Evolutionary conservation across 2,113 vertebrate species (phyloP), one percentile per base, ranked within the genome.

Genomic region (Cheirogaleus medius): DNA sequence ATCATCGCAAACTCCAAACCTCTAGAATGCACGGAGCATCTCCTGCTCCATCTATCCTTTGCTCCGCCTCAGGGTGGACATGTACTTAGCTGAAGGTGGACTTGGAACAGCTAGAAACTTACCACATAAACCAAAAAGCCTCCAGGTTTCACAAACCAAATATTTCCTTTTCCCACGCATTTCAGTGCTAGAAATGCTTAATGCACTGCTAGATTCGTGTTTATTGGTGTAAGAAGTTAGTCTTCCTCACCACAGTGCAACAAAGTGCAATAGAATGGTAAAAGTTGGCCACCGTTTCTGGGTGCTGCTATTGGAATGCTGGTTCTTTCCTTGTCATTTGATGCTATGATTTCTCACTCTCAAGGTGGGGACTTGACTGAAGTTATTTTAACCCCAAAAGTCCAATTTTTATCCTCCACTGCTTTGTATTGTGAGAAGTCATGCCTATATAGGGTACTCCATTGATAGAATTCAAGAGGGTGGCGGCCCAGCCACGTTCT

Each of bases 141-240:
- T 90, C 44, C 71, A 92, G 37, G 58, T 84, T 47, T 44, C 71
- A 56, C 32, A 97, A 94, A 91, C 44, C 71, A 87, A 58, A 63
- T 60, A 87, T 91, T 95, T 95, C 93, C 63, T 93, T 97, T 90
- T 71, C 87, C 64, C 58, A 64, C 66, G 85, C 87, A 81, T 64
- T 84, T 86, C 60, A 47, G 17, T 69, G 85, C 78, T 88, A 34
- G 77, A 94, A 96, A 87, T 86, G 85, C 23, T 85, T 86, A 56
- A 27, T n/a, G 85, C 78, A 87, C 74, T 77, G 64, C 49, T 64
- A 82, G 71, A 37, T 74, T 92, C 76, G 32, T 66, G 54, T 78
- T 73, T 78, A 85, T 85, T 86, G 29, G 78, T 68, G 15, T 44
- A 82, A 95, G 69, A 82, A 93, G 74, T 52, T 23, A 8, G 29